A percentile compares a stretch with the other conserved stretches of the same genome.
Conservation (phyloP, 1,140 invertebrate genomes). For the Heliconius eleuchia region DNA sequence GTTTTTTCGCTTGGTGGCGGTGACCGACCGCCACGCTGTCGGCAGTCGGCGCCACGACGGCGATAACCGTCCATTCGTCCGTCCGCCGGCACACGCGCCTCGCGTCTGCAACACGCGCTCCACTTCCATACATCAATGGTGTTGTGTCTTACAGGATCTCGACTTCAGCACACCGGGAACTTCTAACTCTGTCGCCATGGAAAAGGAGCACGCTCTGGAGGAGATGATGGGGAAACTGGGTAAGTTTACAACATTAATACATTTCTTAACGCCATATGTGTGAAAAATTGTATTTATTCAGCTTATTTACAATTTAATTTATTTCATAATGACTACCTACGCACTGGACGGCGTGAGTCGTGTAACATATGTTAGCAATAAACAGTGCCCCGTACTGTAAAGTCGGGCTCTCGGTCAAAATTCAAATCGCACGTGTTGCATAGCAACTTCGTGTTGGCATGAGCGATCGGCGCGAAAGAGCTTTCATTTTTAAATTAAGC, state of each 20-base stretch:
- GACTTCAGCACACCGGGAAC: constrained; percentile 32
- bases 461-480: constrained; percentile 31
- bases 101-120: constrained; percentile 51
- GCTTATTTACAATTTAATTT: constrained; percentile 11
- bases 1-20: constrained; percentile 67
- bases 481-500: constrained; percentile 39
- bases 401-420: constrained; percentile 36
- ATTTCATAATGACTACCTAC: neutral
- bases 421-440: constrained; percentile 36
- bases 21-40: constrained; percentile 57
- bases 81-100: constrained; percentile 65
- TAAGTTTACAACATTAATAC: constrained; percentile 55
- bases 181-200: constrained; percentile 68
- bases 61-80: constrained; percentile 70
- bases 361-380: constrained; percentile 18
- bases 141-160: constrained; percentile 59
- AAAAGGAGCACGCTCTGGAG: constrained; percentile 84
- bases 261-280: neutral
- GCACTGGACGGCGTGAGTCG: neutral
- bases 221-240: constrained; percentile 86
- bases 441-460: constrained; percentile 30
- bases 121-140: constrained; percentile 55
- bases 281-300: neutral
- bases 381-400: constrained; percentile 22
- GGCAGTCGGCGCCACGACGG: constrained; percentile 53